Evolutionary conservation across 2,888 invertebrate species (phyloP).

Genomic region (Bellardia pandia): DNA sequence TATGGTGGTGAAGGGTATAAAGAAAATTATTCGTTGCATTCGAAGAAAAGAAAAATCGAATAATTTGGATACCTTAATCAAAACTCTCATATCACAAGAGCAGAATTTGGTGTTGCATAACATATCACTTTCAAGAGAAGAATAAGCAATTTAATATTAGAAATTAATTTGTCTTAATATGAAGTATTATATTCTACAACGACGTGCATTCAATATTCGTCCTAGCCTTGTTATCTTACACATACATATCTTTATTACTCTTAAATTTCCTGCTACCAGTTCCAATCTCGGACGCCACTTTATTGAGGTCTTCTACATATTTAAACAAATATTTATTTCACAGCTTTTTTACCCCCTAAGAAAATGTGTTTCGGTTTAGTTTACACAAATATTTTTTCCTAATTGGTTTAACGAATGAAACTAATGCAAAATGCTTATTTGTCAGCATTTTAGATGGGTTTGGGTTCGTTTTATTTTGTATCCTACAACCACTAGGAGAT

Average conservation of each 20-base stretch:
- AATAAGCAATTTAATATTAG: too few species aligned
- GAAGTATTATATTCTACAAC: too few species aligned
- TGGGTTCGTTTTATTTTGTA: constrained; percentile 2
- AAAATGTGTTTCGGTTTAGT: constrained; percentile 41
- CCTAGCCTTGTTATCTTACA: background rate
- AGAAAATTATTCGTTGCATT: too few species aligned
- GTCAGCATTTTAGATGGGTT: constrained; percentile 51
- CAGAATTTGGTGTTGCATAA: too few species aligned
- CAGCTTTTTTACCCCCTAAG: constrained; percentile 5
- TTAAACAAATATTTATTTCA: background rate
- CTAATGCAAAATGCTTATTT: constrained; percentile 54
- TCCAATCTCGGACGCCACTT: constrained; percentile 40
- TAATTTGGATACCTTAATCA: too few species aligned
- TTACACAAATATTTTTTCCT: constrained; percentile 20
- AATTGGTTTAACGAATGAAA: background rate
- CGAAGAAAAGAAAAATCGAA: too few species aligned
- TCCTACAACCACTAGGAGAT: constrained; percentile 1
- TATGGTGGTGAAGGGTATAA: too few species aligned
- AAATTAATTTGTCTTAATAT: too few species aligned
- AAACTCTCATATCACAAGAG: too few species aligned
- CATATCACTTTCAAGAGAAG: too few species aligned
- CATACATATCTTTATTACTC: background rate
- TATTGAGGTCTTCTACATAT: constrained; percentile 35
- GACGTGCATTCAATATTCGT: background rate
- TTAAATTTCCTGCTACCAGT: constrained; percentile 33